Evolutionary conservation across 2,113 vertebrate genomes (phyloP).

Genomic region (Plectropomus leopardus): DNA sequence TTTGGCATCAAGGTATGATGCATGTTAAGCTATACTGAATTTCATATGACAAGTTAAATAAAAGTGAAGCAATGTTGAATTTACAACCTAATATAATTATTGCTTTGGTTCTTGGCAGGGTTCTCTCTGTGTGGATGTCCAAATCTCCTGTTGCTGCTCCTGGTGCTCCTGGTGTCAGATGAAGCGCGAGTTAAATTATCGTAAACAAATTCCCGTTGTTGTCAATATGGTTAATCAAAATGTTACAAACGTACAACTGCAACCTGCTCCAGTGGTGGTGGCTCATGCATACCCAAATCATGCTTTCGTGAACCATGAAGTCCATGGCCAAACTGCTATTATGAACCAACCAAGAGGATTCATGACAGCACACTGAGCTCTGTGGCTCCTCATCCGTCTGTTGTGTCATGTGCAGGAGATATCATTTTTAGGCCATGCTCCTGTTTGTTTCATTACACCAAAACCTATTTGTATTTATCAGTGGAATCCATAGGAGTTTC

Average conservation of each 20-base stretch:
- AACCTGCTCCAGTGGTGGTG: neutral
- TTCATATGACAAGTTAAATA: too few relatives aligned
- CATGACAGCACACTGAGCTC: neutral
- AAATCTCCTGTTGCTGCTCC: constrained; percentile 57
- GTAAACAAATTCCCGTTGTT: neutral
- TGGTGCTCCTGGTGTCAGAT: constrained; percentile 75
- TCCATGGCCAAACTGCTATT: too few relatives aligned
- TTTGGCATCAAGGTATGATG: constrained; percentile 59
- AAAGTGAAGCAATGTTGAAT: neutral
- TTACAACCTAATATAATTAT: too few relatives aligned
- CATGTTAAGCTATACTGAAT: neutral
- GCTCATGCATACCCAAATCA: neutral
- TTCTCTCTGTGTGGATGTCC: too few relatives aligned
- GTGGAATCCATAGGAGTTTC: neutral
- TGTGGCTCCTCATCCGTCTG: neutral
- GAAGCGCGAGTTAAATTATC: constrained; percentile 57
- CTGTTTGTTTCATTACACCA: neutral
- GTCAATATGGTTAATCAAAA: neutral
- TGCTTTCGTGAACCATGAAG: too few relatives aligned
- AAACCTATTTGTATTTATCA: neutral
- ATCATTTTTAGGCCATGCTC: neutral
- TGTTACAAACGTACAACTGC: neutral
- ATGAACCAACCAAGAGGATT: rapidly evolving
- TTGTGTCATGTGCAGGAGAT: neutral
- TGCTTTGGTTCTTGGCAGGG: too few relatives aligned